A percentile compares a stretch with the other conserved stretches of the same genome.
phyloP scores from a whole-genome alignment of 2,888 invertebrate genomes.

The Dysmachus trigonus region DNA sequence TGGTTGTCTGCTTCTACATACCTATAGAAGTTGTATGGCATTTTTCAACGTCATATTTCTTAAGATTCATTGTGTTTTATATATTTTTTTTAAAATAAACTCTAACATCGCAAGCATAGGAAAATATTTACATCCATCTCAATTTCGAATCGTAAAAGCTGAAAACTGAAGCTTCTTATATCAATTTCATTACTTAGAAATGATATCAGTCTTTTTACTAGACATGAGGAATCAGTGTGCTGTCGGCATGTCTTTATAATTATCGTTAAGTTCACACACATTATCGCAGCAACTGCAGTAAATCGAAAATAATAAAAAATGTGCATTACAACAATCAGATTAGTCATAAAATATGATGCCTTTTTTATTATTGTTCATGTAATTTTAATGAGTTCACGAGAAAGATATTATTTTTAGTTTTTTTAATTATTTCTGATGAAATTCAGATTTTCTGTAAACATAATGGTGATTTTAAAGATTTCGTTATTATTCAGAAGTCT shows the following conservation, averaged over 20 bases:
- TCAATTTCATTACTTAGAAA: neutral
- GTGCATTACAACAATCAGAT: neutral
- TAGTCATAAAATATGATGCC: neutral
- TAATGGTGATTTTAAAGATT: neutral
- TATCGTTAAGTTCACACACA: neutral
- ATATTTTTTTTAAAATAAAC: too few species aligned
- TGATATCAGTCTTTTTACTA: neutral
- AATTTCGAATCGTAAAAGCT: too few species aligned
- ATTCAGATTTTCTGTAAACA: neutral
- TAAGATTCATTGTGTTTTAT: too few species aligned
- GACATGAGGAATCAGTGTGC: neutral
- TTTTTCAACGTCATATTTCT: too few species aligned
- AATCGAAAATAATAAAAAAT: neutral
- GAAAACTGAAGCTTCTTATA: neutral
- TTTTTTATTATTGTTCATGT: too few species aligned
- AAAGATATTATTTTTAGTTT: too few species aligned
- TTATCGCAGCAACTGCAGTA: neutral
- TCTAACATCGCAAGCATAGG: too few species aligned
- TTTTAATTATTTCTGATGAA: too few species aligned
- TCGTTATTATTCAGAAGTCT: neutral
- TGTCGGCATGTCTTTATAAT: neutral
- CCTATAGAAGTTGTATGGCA: too few species aligned
- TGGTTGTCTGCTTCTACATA: too few species aligned
- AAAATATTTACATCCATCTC: too few species aligned
- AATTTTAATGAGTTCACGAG: too few species aligned